phyloP scores from a whole-genome alignment of 2,113 vertebrate species.

The Gavia stellata region DNA sequence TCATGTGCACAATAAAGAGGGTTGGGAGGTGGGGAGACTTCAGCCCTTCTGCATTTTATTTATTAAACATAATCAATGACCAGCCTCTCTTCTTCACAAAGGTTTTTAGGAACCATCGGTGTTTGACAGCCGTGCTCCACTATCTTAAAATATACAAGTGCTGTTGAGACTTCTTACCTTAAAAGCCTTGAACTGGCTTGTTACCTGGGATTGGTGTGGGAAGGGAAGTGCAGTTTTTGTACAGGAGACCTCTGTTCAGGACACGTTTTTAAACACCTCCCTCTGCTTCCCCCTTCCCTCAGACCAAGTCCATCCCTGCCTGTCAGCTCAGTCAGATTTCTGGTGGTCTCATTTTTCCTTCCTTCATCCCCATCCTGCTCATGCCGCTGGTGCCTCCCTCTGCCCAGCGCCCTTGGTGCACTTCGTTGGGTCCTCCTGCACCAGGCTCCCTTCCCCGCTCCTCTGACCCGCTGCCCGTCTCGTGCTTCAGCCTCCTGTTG shows the following conservation, averaged over 20 bases:
- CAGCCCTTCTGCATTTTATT: constrained; percentile 66
- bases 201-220: fast-evolving
- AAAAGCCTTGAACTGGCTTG: not conserved
- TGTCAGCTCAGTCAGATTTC: not conserved
- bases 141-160: not conserved
- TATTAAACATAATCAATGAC: constrained; percentile 69
- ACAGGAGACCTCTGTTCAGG: not conserved
- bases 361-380: not conserved
- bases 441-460: not conserved
- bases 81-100: constrained; percentile 5
- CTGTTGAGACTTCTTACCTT: not conserved
- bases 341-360: not conserved
- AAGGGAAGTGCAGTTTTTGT: not conserved
- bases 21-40: constrained; percentile 60
- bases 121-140: not conserved
- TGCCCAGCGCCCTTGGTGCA: not conserved
- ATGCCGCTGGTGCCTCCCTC: fast-evolving
- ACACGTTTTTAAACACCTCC: not conserved
- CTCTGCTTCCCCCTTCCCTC: not conserved
- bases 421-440: fast-evolving
- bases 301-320: not conserved
- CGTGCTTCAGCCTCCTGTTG: no score
- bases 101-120: not conserved
- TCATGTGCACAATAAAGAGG: constrained; percentile 75
- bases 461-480: not conserved